Percentiles rank a stretch among this genome's conserved stretches.
These are phyloP conservation scores for Boloria euphrosyne DNA, from an alignment of 2,888 invertebrate species.

Conservation along the genomic window DNA sequence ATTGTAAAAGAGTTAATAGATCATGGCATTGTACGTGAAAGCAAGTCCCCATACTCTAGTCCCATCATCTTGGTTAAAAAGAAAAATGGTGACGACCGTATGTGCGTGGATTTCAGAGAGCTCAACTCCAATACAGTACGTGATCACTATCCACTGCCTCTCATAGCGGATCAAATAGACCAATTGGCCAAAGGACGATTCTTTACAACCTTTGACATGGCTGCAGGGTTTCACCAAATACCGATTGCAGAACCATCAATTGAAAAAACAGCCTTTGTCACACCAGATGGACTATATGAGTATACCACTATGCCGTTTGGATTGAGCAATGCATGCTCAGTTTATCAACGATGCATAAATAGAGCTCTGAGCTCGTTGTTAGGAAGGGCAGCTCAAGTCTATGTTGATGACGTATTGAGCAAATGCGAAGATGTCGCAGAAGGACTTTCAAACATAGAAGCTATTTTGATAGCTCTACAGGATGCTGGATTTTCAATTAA, in stretches of 20 bases:
- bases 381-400: constrained; percentile 39
- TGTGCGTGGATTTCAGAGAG: constrained; percentile 45
- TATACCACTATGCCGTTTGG: constrained; percentile 47
- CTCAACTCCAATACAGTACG: constrained; percentile 41
- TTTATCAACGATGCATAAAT: constrained; percentile 45
- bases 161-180: constrained; percentile 45
- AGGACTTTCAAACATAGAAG: constrained; percentile 40
- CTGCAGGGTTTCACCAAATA: constrained; percentile 46
- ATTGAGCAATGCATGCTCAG: constrained; percentile 42
- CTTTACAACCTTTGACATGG: constrained; percentile 43
- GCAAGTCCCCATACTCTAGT: constrained; percentile 36
- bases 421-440: constrained; percentile 36
- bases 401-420: constrained; percentile 47
- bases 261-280: neutral
- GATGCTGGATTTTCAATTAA: constrained; percentile 47
- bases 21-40: constrained; percentile 12
- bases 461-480: constrained; percentile 39
- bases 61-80: neutral
- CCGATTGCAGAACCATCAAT: constrained; percentile 26
- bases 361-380: constrained; percentile 16
- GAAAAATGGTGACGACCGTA: constrained; percentile 33
- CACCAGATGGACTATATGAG: neutral
- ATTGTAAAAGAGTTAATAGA: neutral
- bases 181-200: constrained; percentile 36
- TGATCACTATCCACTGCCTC: constrained; percentile 43